These are phyloP conservation scores for Microtus richardsoni DNA, from an alignment of 2,113 vertebrate species.

Conservation along the genomic window DNA sequence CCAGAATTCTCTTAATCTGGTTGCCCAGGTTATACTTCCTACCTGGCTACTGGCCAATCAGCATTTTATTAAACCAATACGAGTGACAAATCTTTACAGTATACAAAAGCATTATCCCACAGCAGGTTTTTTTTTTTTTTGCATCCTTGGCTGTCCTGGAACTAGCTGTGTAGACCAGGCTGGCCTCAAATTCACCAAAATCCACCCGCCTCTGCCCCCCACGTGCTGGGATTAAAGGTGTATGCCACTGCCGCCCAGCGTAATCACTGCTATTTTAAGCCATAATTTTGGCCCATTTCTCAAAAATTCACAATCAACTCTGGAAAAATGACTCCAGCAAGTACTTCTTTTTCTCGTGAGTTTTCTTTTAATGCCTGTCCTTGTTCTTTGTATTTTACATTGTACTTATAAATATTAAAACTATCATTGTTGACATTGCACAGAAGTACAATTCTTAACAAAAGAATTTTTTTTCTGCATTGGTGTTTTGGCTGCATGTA, in stretches of 20 bases:
- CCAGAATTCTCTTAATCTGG: no score
- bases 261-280: background rate
- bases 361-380: background rate
- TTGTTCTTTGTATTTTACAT: background rate
- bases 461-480: background rate
- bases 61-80: no score
- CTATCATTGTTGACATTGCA: background rate
- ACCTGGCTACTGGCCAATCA: no score
- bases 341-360: background rate
- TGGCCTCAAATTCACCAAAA: background rate
- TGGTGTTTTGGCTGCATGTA: no score
- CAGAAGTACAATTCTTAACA: background rate
- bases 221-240: background rate
- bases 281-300: background rate
- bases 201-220: background rate
- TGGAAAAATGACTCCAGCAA: background rate
- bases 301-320: background rate
- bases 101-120: no score
- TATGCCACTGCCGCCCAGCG: rapidly evolving
- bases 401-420: background rate
- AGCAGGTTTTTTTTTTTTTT: background rate
- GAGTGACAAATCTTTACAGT: no score
- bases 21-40: no score
- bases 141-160: background rate
- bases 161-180: background rate